phyloP scores from a whole-genome alignment of 92 coral and sea anemone genomes.

The Porites lobata region DNA sequence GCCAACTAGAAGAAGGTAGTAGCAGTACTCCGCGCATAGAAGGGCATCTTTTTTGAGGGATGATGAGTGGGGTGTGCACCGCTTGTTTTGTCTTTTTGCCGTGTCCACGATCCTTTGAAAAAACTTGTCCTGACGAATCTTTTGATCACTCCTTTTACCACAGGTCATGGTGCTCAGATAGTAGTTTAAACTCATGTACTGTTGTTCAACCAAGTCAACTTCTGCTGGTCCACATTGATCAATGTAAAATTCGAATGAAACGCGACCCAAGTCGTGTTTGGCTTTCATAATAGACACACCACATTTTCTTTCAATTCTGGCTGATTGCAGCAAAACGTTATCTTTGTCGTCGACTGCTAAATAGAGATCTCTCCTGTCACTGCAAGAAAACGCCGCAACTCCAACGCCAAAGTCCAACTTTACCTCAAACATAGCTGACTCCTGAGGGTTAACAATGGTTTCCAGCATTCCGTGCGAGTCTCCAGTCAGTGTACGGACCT shows the following conservation, averaged over 20 bases:
- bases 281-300: slow-evolving; percentile 47
- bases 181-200: slow-evolving; percentile 58
- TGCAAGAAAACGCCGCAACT: slow-evolving; percentile 44
- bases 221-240: slow-evolving; percentile 45
- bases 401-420: slow-evolving; percentile 70
- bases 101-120: slow-evolving; percentile 40
- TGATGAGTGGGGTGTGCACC: background rate
- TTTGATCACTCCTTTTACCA: slow-evolving; percentile 15
- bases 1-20: slow-evolving; percentile 35
- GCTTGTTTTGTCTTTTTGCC: slow-evolving; percentile 10
- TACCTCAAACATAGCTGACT: slow-evolving; percentile 43
- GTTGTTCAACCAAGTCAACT: slow-evolving; percentile 25
- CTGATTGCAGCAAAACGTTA: slow-evolving; percentile 5
- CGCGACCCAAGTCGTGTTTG: background rate
- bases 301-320: slow-evolving; percentile 31
- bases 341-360: slow-evolving; percentile 36
- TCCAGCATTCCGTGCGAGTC: background rate
- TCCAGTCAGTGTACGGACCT: background rate
- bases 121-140: slow-evolving; percentile 38
- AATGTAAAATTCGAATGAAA: slow-evolving; percentile 34
- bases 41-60: slow-evolving; percentile 42
- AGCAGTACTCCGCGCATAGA: slow-evolving; percentile 61
- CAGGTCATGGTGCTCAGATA: slow-evolving; percentile 63
- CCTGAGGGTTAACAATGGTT: slow-evolving; percentile 1
- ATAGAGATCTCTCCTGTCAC: slow-evolving; percentile 21